Base-by-base conservation (phyloP, 2,113 vertebrate genomes). In the Trogon melanurus region DNA sequence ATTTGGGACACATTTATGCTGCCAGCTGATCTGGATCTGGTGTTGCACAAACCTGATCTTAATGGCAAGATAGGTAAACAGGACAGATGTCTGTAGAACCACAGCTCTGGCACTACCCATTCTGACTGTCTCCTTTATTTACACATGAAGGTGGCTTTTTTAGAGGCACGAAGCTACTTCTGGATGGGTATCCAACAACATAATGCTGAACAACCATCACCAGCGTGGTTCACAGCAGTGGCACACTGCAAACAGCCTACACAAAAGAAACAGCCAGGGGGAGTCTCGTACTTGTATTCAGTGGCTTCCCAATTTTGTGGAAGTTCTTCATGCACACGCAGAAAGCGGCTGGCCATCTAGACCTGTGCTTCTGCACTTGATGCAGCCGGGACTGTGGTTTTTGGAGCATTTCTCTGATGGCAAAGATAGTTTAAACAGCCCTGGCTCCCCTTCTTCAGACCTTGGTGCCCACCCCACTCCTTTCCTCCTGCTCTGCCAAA, bases 401-500 rank as follows among this genome's bases (percentile, higher is more conserved):
- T 80, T 84, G 72, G 57, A 86, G 38, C 76, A 61, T 34, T 94
- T 87, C 14, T 91, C 38, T 60, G 27, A 89, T 57, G 61, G 44
- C 65, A 88, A 75, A 48, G 44, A 67, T 18, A 64, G 65, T 66
- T 92, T 86, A 84, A 86, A 79, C 51, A 92, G 57, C 19, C 15
- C 23, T 85, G 58, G 32, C 57, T 86, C 38, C 32, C 56, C 45
- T 79, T 29, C 60, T 48, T 36, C 10, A 17, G 69, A 86, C 7
- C 3, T 11, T 22, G 47, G 16, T 85, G 44, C 60, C 66, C 11
- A 9, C 62, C 25, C 41, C 30, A 34, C 56, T 76, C 74, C 60
- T 65, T 50, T 80, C 58, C 34, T 44, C 48, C 13, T 32, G 17
- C 64, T 86, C 57, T 71, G 86, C 86, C 94, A 97, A 94, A 95